These are phyloP conservation scores for Cebidichthys violaceus DNA, from an alignment of 2,113 vertebrate genomes.

Conservation along the genomic window DNA sequence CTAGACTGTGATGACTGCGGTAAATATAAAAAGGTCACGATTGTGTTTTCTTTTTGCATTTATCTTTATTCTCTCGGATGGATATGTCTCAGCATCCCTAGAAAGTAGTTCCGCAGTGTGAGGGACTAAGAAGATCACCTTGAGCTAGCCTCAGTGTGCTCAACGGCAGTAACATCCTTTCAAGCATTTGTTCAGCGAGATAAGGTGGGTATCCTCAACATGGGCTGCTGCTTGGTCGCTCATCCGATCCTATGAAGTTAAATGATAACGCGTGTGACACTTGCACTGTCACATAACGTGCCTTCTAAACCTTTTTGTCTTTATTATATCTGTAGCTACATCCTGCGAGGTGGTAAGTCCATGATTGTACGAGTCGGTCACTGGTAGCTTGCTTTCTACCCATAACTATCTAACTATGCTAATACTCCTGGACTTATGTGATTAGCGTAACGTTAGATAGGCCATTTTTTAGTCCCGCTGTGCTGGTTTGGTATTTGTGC, in stretches of 20 bases:
- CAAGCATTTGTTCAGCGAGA: background rate
- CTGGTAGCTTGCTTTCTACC: background rate
- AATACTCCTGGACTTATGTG: background rate
- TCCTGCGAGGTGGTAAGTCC: slow-evolving; percentile 17
- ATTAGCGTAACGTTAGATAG: background rate
- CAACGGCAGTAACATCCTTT: slow-evolving; percentile 36
- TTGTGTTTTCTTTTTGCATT: slow-evolving; percentile 77
- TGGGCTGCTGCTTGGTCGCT: fast-evolving
- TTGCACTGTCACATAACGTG: too few species aligned
- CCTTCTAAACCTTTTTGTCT: background rate
- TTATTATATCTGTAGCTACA: background rate
- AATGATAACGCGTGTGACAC: background rate
- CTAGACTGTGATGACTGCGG: fast-evolving
- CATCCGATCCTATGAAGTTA: background rate
- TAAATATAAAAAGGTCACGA: slow-evolving; percentile 52
- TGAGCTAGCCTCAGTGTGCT: slow-evolving; percentile 61
- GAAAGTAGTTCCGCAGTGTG: slow-evolving; percentile 78
- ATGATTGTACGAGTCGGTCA: background rate
- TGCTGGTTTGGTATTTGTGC: background rate
- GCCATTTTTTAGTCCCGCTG: background rate
- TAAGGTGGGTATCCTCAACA: slow-evolving; percentile 67
- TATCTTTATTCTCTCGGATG: slow-evolving; percentile 66
- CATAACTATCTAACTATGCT: fast-evolving
- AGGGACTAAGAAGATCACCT: slow-evolving; percentile 76
- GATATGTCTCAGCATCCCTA: slow-evolving; percentile 68